Percentiles rank a stretch among this genome's conserved stretches.
Conservation (phyloP, 2,888 invertebrate genomes). For the Boloria selene region DNA sequence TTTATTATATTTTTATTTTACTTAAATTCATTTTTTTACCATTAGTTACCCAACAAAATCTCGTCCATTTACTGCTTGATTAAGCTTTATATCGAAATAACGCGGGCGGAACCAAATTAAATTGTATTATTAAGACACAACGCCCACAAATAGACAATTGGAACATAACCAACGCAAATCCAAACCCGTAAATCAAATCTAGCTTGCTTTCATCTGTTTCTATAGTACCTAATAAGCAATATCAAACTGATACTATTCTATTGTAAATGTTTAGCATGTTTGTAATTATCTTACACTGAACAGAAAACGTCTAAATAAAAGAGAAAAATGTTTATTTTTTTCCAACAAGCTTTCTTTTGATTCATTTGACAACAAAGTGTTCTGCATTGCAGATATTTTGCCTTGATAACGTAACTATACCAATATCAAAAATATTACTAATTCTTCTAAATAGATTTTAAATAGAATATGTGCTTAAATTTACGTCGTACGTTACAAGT, state of each 20-base stretch:
- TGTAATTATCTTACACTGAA: background rate
- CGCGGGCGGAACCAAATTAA: conserved; percentile 16
- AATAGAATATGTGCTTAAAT: too few species aligned
- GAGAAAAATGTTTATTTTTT: too few species aligned
- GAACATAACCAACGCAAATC: conserved; percentile 8
- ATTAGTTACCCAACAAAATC: background rate
- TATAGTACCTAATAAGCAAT: background rate
- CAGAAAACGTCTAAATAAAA: background rate
- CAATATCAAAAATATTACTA: background rate
- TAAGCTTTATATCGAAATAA: conserved; percentile 4
- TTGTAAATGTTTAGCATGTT: background rate
- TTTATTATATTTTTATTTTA: too few species aligned
- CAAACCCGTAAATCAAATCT: conserved; percentile 5
- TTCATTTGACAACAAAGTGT: conserved; percentile 22
- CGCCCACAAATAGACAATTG: conserved; percentile 12
- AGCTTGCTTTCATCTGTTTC: background rate
- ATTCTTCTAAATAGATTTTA: too few species aligned
- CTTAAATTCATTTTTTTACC: background rate
- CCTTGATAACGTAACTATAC: conserved; percentile 4
- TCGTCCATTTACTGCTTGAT: background rate
- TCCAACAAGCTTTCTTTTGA: conserved; percentile 9
- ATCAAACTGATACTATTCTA: background rate
- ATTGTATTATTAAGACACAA: conserved; percentile 18
- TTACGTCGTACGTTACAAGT: too few species aligned
- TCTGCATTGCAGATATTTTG: conserved; percentile 31